These are phyloP conservation scores for Stenurella melanura DNA, from an alignment of 2,888 invertebrate genomes.

Conservation along the genomic window DNA sequence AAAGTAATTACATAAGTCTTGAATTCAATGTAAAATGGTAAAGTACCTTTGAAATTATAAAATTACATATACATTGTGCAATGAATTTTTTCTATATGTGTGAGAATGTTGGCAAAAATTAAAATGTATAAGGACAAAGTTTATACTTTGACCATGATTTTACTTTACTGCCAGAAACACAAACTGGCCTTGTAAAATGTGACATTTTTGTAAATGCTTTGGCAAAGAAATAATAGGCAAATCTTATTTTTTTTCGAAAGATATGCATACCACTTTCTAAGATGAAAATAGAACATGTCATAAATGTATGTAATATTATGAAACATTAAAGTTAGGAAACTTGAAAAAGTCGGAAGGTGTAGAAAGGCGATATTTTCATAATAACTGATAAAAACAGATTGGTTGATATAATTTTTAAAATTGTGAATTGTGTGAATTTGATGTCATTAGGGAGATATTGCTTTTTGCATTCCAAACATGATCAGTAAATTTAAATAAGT, in stretches of 20 bases:
- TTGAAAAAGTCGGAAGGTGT: too few species aligned
- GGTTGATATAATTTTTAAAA: too few species aligned
- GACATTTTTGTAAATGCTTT: background rate
- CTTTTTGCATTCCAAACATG: too few species aligned
- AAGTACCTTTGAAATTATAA: slow-evolving; percentile 34
- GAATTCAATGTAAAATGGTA: slow-evolving; percentile 34
- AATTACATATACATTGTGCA: slow-evolving; percentile 27
- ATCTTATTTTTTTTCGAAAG: background rate
- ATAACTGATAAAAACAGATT: too few species aligned
- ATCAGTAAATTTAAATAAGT: too few species aligned
- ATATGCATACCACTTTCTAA: background rate
- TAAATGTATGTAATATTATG: too few species aligned
- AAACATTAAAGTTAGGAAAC: too few species aligned
- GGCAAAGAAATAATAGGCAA: background rate
- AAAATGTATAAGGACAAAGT: background rate
- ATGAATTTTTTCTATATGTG: slow-evolving; percentile 1
- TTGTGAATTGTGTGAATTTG: too few species aligned
- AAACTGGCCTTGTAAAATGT: background rate
- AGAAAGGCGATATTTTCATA: too few species aligned
- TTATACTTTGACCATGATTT: background rate
- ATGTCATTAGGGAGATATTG: too few species aligned
- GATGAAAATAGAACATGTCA: too few species aligned
- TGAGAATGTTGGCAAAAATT: background rate
- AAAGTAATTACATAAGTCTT: slow-evolving; percentile 40
- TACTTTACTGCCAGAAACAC: background rate